Percentiles rank a stretch among this genome's conserved stretches.
These are phyloP conservation scores for Procavia capensis DNA, from an alignment of 2,113 vertebrate species.

Conservation along the genomic window DNA sequence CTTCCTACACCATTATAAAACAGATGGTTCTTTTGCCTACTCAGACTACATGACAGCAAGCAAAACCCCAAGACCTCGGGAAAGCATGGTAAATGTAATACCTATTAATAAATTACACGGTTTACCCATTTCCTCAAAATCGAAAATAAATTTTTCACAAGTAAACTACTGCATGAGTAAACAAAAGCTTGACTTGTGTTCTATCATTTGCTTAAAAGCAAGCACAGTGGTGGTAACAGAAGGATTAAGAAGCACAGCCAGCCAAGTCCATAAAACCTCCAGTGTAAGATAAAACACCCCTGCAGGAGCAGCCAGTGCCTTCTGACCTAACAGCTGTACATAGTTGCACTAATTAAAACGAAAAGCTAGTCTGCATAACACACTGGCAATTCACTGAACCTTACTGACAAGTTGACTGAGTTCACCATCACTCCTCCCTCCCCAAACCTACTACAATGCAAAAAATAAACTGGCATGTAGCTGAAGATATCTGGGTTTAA, in stretches of 20 bases:
- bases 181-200: slow-evolving; percentile 77
- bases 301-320: slow-evolving; percentile 27
- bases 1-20: slow-evolving; percentile 36
- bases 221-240: background rate
- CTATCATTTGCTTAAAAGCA: slow-evolving; percentile 64
- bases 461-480: slow-evolving; percentile 45
- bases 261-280: slow-evolving; percentile 72
- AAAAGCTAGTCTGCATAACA: slow-evolving; percentile 76
- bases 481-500: background rate
- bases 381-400: slow-evolving; percentile 74
- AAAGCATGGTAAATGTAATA: slow-evolving; percentile 57
- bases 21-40: slow-evolving; percentile 8
- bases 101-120: slow-evolving; percentile 53
- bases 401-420: slow-evolving; percentile 69
- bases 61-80: slow-evolving; percentile 30
- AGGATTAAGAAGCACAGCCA: slow-evolving; percentile 68
- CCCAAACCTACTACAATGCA: slow-evolving; percentile 52
- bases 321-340: slow-evolving; percentile 82
- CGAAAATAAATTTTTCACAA: slow-evolving; percentile 63
- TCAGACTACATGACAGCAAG: slow-evolving; percentile 38
- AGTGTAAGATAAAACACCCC: slow-evolving; percentile 62
- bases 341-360: slow-evolving; percentile 85
- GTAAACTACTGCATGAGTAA: slow-evolving; percentile 60
- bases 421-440: slow-evolving; percentile 1
- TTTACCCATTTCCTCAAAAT: slow-evolving; percentile 43